phyloP scores from a whole-genome alignment of 2,797 vertebrate species.

The Pipistrellus kuhlii region DNA sequence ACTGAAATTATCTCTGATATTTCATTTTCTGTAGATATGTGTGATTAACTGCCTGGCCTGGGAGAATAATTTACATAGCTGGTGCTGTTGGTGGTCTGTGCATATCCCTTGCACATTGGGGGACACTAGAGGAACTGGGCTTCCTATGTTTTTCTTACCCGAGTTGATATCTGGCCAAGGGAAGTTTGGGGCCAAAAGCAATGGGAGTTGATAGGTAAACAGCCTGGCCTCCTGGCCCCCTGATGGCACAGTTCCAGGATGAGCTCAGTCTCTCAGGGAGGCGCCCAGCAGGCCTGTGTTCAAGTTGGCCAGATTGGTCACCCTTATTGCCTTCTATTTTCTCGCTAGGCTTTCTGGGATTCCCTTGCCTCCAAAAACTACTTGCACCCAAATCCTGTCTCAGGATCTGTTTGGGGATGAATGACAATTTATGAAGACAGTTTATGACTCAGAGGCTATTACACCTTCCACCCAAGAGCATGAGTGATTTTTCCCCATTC shows the following conservation, averaged over 20 bases:
- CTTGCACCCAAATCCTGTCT: constrained; percentile 20
- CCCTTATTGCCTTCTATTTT: not conserved
- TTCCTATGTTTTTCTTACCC: not conserved
- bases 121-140: not conserved
- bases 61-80: not conserved
- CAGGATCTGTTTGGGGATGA: not conserved
- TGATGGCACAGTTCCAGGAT: not conserved
- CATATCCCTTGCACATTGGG: not conserved
- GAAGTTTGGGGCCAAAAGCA: not conserved
- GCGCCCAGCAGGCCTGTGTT: not conserved
- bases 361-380: not conserved
- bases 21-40: constrained; percentile 38
- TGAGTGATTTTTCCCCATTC: not conserved
- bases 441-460: not conserved
- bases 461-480: not conserved
- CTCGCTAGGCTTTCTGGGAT: not conserved
- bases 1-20: not conserved
- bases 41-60: not conserved
- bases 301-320: not conserved
- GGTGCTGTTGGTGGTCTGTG: not conserved
- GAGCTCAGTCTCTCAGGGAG: not conserved
- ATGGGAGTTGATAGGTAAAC: not conserved
- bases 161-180: not conserved
- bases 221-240: not conserved
- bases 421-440: constrained; percentile 16